These are phyloP conservation scores for Sogatella furcifera DNA, from an alignment of 1,140 invertebrate species.

Conservation along the genomic window DNA sequence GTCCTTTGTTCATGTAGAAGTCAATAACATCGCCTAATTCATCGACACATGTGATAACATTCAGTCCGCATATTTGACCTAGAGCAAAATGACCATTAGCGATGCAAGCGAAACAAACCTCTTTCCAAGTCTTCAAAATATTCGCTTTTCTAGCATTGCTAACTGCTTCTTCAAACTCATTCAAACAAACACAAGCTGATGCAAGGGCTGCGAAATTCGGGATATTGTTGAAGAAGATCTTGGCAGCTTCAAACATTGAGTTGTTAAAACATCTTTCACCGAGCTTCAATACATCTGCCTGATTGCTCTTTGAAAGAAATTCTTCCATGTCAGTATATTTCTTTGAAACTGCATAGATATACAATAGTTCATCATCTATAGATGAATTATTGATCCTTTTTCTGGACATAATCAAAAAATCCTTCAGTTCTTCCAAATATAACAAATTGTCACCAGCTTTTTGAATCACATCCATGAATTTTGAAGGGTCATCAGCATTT, in stretches of 20 bases:
- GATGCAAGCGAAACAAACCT: conserved; percentile 99
- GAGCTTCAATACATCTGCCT: conserved; percentile 88
- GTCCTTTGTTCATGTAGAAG: conserved; percentile 92
- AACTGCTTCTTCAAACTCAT: conserved; percentile 97
- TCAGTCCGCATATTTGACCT: conserved; percentile 97
- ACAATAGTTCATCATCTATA: conserved; percentile 96
- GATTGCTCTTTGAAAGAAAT: conserved; percentile 97
- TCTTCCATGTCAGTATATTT: conserved; percentile 94
- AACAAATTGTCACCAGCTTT: conserved; percentile 67
- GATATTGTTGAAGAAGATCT: conserved; percentile 95
- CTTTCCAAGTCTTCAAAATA: conserved; percentile 97
- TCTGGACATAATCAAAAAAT: conserved; percentile 93
- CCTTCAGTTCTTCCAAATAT: conserved; percentile 91
- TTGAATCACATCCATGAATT: conserved; percentile 93
- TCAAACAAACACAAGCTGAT: conserved; percentile 92
- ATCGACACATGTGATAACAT: conserved; percentile 98
- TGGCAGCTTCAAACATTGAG: conserved; percentile 95
- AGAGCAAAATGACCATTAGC: conserved; percentile 94
- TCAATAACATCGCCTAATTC: conserved; percentile 97
- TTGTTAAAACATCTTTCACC: conserved; percentile 98
- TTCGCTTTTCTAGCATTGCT: conserved; percentile 98
- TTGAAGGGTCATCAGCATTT: conserved; percentile 95
- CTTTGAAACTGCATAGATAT: conserved; percentile 95
- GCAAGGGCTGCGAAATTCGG: conserved; percentile 96
- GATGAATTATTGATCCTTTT: conserved; percentile 97